Percentiles rank a stretch among this genome's conserved stretches.
phyloP scores from a whole-genome alignment of 2,113 vertebrate genomes.

The Microcebus ravelobensis region DNA sequence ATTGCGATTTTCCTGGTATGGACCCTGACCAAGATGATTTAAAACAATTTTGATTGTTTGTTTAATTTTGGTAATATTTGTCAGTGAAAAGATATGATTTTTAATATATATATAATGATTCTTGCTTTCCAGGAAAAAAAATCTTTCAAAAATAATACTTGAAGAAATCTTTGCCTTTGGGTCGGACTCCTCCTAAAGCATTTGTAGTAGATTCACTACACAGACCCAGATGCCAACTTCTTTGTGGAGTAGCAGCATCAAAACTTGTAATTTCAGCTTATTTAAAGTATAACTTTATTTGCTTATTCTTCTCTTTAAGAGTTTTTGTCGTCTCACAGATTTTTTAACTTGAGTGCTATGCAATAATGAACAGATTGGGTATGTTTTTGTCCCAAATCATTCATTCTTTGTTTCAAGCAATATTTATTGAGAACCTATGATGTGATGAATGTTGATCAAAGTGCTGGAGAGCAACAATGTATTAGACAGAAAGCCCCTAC shows the following conservation, averaged over 20 bases:
- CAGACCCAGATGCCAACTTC: not conserved
- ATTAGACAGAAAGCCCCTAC: not conserved
- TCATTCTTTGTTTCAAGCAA: not conserved
- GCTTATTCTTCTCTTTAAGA: not conserved
- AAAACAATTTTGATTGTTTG: not conserved
- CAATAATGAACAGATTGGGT: not conserved
- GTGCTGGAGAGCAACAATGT: not conserved
- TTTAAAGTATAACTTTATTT: not conserved
- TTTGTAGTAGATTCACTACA: not conserved
- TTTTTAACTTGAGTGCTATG: not conserved
- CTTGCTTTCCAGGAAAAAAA: constrained; percentile 15
- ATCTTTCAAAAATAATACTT: constrained; percentile 11
- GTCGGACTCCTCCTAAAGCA: not conserved
- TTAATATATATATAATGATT: constrained; percentile 16
- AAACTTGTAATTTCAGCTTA: not conserved
- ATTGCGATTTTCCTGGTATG: not conserved
- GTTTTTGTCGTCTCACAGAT: not conserved
- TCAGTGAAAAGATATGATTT: not conserved
- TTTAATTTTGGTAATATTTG: constrained; percentile 26
- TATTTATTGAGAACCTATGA: not conserved
- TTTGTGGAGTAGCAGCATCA: not conserved
- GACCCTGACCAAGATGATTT: not conserved
- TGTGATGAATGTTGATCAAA: not conserved
- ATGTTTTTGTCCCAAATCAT: not conserved
- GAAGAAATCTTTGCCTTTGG: not conserved